Base-by-base conservation (phyloP, 1,140 invertebrate species). In the Caenorhabditis latens region DNA sequence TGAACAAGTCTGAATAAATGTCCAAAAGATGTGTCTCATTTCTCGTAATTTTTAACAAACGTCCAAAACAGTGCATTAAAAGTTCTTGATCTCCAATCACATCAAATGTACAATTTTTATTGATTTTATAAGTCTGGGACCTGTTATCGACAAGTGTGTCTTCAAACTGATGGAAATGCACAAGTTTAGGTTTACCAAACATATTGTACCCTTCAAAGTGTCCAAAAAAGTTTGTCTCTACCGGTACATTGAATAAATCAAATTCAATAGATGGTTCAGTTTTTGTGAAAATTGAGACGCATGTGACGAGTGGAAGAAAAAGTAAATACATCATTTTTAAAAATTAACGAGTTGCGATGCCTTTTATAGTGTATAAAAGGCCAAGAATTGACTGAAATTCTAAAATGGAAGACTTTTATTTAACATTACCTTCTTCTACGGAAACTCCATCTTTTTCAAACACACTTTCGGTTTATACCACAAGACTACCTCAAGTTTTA, bases 351-450 rank as follows among this genome's bases (percentile, higher is more conserved):
- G 13, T 6, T 19, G 13, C 19, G 14, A 7, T 19, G 6, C 13
- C 55, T 58, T 58, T 58, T 58, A 58, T 58, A 58, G 14, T n/a
- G 14, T 58, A 58, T 58, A 58, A n/a, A 58, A 53, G 55, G 55
- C 55, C n/a, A 19, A n/a, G 16, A 13, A 19, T 16, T 19, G 19
- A 16, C 6, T 58, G 14, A n/a, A 58, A n/a, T 19, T 6, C 6
- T 0, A 16, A 58, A 58, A 32, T 58, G 55, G 14, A 58, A 19
- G 55, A 58, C 19, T 58, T 58, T 58, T 58, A 58, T n/a, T 58
- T 58, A n/a, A 58, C 55, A 16, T 58, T 58, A n/a, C 55, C 55
- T 58, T 58, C 55, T 58, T 16, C 55, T 16, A 58, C 55, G 6
- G 13, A 11, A 58, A 58, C 6, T n/a, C 19, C 6, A 6, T 16